These are phyloP conservation scores for Seriola aureovittata DNA, from an alignment of 2,113 vertebrate genomes.

Conservation along the genomic window DNA sequence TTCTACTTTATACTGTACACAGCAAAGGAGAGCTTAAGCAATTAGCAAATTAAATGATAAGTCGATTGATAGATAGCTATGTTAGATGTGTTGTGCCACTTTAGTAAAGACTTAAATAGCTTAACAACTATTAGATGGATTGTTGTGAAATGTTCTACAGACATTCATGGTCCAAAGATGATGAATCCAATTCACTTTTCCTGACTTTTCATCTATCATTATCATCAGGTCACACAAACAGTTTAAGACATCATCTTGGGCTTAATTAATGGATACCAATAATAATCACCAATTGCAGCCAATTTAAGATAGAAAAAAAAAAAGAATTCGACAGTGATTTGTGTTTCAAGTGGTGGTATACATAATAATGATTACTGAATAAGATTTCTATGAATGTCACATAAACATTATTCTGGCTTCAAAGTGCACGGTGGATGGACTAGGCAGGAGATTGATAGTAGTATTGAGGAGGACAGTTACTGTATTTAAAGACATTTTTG, in stretches of 20 bases:
- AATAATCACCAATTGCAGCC: background rate
- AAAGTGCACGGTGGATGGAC: no score
- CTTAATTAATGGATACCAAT: background rate
- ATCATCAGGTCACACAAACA: background rate
- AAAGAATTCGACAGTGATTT: no score
- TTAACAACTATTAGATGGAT: background rate
- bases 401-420: no score
- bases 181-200: background rate
- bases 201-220: background rate
- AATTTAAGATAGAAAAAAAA: no score
- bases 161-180: background rate
- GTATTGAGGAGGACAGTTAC: no score
- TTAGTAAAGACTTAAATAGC: background rate
- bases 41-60: background rate
- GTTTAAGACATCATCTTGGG: background rate
- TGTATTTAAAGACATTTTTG: background rate
- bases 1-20: no score
- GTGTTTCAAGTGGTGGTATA: no score
- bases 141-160: background rate
- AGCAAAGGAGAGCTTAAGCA: background rate
- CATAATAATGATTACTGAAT: no score
- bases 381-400: no score
- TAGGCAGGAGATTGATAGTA: no score
- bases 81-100: background rate
- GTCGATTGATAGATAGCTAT: background rate